Percentiles rank a stretch among this genome's conserved stretches.
These are phyloP conservation scores for Leptinotarsa haldemani DNA, from an alignment of 2,888 invertebrate species.

Conservation along the genomic window DNA sequence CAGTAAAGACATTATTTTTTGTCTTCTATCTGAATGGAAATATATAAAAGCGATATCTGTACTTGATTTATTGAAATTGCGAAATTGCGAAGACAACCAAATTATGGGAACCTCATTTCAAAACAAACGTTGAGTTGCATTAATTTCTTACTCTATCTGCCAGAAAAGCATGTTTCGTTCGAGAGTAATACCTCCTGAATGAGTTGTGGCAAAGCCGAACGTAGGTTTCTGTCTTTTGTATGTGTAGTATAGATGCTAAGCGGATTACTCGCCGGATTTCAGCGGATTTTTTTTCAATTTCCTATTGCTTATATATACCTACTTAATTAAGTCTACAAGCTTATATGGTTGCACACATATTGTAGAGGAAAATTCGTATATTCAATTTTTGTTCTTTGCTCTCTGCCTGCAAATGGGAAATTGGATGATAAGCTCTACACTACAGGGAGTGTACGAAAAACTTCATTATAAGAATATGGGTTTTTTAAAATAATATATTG, in stretches of 20 bases:
- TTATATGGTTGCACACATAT: slow-evolving; percentile 47
- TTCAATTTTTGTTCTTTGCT: slow-evolving; percentile 27
- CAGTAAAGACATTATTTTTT: no score
- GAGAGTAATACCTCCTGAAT: slow-evolving; percentile 28
- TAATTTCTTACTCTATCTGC: slow-evolving; percentile 3
- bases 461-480: no score
- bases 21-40: no score
- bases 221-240: slow-evolving; percentile 40
- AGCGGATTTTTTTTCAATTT: slow-evolving; percentile 55
- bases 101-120: not conserved
- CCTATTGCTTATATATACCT: slow-evolving; percentile 49
- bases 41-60: no score
- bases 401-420: not conserved
- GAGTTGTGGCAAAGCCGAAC: slow-evolving; percentile 32
- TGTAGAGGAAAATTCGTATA: slow-evolving; percentile 24
- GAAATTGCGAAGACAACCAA: not conserved
- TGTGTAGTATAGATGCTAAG: slow-evolving; percentile 54
- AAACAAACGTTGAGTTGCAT: slow-evolving; percentile 1
- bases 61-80: no score
- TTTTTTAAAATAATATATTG: no score
- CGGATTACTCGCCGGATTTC: slow-evolving; percentile 54
- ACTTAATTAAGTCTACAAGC: slow-evolving; percentile 51
- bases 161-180: slow-evolving; percentile 29
- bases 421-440: slow-evolving; percentile 16
- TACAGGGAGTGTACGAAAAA: not conserved